These are phyloP conservation scores for Echinops telfairi DNA, from an alignment of 2,113 vertebrate genomes.

Conservation along the genomic window DNA sequence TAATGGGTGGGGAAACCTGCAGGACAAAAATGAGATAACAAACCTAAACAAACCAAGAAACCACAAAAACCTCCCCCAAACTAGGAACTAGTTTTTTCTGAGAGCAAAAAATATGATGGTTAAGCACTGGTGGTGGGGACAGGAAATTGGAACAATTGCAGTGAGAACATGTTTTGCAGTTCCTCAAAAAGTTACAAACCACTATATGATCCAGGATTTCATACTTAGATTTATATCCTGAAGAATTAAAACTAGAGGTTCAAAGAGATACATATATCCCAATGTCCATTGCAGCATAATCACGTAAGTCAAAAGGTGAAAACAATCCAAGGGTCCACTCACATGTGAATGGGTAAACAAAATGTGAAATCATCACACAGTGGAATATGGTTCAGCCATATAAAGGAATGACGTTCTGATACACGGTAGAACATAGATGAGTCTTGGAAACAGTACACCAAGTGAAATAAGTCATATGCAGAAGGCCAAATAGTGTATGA, in stretches of 20 bases:
- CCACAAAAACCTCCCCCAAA: neutral
- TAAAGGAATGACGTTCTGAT: too few species aligned
- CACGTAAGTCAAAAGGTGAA: too few species aligned
- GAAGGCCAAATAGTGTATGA: neutral
- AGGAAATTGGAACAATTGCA: neutral
- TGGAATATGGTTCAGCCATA: too few species aligned
- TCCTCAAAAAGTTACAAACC: neutral
- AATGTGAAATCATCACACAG: too few species aligned
- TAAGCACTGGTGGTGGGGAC: neutral
- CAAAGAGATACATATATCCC: neutral
- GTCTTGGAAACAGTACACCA: neutral
- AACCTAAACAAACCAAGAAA: neutral
- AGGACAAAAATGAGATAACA: too few species aligned
- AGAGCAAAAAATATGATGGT: neutral
- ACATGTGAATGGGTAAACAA: too few species aligned
- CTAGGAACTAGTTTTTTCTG: neutral
- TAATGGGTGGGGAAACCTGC: neutral
- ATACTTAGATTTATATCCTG: neutral
- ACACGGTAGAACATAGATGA: neutral
- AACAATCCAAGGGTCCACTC: too few species aligned
- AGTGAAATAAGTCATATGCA: neutral
- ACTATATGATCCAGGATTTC: neutral
- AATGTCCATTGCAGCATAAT: too few species aligned
- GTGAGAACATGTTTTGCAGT: neutral
- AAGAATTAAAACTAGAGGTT: neutral